Conservation (phyloP, 1,140 invertebrate species). For the Psilanteris sp. region DNA sequence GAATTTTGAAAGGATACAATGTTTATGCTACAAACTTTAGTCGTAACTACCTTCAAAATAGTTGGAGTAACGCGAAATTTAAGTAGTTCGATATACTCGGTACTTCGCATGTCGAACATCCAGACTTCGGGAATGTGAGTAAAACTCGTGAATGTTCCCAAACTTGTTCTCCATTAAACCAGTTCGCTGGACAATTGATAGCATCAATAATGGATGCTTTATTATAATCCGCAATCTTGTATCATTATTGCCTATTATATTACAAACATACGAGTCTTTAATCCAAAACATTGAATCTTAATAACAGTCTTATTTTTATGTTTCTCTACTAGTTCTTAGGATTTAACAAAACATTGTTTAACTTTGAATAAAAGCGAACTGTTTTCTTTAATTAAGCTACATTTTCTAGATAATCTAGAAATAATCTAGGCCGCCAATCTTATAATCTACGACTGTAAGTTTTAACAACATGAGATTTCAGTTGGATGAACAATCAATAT, state of each 20-base stretch:
- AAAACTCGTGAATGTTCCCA: conserved; percentile 28
- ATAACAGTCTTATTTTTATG: no score
- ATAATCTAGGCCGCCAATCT: no score
- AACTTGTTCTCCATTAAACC: conserved; percentile 10
- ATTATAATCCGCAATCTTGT: no score
- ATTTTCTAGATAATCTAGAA: no score
- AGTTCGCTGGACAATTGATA: conserved; percentile 14
- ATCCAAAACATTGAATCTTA: background rate
- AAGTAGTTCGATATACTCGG: conserved; percentile 4
- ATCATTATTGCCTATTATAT: conserved; percentile 12
- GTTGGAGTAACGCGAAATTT: conserved; percentile 34
- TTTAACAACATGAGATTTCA: no score
- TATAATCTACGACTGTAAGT: no score
- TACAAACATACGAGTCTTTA: background rate
- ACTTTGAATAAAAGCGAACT: no score
- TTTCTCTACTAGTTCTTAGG: no score
- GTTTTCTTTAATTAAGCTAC: no score
- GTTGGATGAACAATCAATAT: no score
- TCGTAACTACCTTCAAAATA: conserved; percentile 29
- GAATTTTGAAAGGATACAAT: conserved; percentile 19
- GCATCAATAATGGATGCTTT: conserved; percentile 21
- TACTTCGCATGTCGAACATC: conserved; percentile 22
- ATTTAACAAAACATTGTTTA: no score
- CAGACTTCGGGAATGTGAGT: conserved; percentile 28
- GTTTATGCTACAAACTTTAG: conserved; percentile 28